Evolutionary conservation across 2,113 vertebrate species (phyloP).

Genomic region (Zosterops pallidus): DNA sequence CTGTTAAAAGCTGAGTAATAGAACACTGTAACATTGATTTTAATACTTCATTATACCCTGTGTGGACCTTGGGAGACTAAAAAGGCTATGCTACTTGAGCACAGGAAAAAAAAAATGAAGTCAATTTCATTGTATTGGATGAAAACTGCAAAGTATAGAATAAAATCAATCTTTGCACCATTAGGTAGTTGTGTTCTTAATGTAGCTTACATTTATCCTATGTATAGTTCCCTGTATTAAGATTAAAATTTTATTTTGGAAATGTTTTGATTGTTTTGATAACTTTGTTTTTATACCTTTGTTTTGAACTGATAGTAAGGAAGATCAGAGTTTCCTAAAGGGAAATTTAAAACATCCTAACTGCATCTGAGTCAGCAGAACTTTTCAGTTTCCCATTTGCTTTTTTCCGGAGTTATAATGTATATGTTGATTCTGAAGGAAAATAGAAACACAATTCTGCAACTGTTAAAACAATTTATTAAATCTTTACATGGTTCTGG

Average conservation of each 20-base stretch:
- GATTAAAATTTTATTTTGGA: neutral
- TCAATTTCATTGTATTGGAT: neutral
- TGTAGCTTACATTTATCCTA: neutral
- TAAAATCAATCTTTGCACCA: neutral
- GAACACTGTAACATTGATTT: neutral
- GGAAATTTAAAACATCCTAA: neutral
- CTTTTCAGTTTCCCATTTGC: neutral
- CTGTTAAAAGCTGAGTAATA: slow-evolving; percentile 16
- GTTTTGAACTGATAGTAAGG: neutral
- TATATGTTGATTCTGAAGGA: neutral
- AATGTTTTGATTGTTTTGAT: neutral
- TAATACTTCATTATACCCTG: neutral
- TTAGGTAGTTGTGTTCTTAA: neutral
- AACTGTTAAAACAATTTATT: neutral
- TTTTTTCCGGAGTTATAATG: neutral
- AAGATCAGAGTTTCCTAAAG: neutral
- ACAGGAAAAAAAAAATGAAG: neutral
- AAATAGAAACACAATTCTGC: neutral
- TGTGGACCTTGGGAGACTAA: neutral
- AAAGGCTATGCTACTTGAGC: neutral
- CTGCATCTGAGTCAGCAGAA: neutral
- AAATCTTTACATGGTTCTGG: neutral
- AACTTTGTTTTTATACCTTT: neutral
- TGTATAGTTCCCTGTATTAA: neutral
- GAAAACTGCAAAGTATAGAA: neutral